Conservation (phyloP, 1,140 invertebrate species). For the Tyrophagus putrescentiae region DNA sequence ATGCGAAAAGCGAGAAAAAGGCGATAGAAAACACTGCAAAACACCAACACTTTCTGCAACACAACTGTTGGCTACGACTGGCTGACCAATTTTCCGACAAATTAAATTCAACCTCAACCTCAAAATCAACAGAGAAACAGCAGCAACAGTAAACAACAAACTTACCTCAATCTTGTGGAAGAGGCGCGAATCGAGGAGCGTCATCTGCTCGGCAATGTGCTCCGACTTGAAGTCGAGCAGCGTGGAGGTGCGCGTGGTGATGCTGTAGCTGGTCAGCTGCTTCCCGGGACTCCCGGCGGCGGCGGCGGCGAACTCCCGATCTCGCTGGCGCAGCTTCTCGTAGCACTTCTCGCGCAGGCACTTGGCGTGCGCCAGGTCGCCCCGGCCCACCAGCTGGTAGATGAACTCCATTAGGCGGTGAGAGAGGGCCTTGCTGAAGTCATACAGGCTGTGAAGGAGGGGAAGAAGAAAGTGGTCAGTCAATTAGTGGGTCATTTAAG, state of each 20-base stretch:
- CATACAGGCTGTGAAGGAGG: slow-evolving; percentile 49
- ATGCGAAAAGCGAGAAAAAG: no score
- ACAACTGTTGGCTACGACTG: no score
- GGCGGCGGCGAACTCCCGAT: slow-evolving; percentile 36
- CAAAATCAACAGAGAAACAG: no score
- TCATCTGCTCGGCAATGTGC: slow-evolving; percentile 94
- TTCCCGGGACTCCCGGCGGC: no score
- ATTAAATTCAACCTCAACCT: no score
- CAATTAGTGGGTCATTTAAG: not conserved
- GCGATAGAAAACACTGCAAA: no score
- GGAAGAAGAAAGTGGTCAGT: slow-evolving; percentile 20
- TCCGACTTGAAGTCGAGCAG: slow-evolving; percentile 83
- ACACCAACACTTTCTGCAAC: no score
- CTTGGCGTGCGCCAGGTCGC: slow-evolving; percentile 72
- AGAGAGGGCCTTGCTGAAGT: slow-evolving; percentile 42
- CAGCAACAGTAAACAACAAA: no score
- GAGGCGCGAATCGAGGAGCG: slow-evolving; percentile 79
- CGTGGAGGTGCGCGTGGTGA: slow-evolving; percentile 33
- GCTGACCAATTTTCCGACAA: no score
- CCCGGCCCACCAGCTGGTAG: slow-evolving; percentile 64
- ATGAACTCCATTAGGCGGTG: slow-evolving; percentile 62
- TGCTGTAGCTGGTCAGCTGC: slow-evolving; percentile 28
- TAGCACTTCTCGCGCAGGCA: slow-evolving; percentile 72
- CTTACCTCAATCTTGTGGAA: slow-evolving; percentile 87
- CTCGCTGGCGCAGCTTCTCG: slow-evolving; percentile 59